Base-by-base conservation (phyloP, 2,888 invertebrate genomes). In the Pristionchus exspectatus region DNA sequence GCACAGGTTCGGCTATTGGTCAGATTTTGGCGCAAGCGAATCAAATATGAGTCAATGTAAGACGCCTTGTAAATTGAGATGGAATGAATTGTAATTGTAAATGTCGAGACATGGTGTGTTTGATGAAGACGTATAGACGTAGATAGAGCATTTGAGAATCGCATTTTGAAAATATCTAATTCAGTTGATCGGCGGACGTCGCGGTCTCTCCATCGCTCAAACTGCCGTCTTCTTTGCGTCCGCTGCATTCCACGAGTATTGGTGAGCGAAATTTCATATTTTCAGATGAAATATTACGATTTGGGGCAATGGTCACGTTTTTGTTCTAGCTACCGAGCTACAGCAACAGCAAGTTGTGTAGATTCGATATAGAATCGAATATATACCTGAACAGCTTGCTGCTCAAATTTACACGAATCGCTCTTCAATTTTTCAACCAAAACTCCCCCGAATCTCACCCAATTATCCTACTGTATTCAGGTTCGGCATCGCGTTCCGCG, bases 221-320 rank as follows among this genome's bases (percentile, higher is more conserved):
- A 94, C 96, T 2, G 94, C 96, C 12, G 97, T 97, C 0, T 97
- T 98, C 93, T 94, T 97, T 94, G 96, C 98, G 21, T 98, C 98
- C 0, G 97, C 98, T 0, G 93, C 97, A 1, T 97, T 98, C 90
- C 98, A 98, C 95, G 98, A 98, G 95, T 97, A 98, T 95, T 96
- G 98, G 88, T 90, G 38, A 63, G 87, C 18, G 4, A 24, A 24
- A 77, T 4, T 72, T 21, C 21, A 9, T 66, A n/a, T 66, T 66
- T n/a, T 66, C n/a, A 24, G 59, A 21, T 18, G 59, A 21, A 59
- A 21, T n/a, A n/a, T n/a, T n/a, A n/a, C 2, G 59, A 59, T 59
- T 21, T 18, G 21, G 21, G 59, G 2, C 21, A 59, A 59, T 4
- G 2, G 38, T 59, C 5, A 38, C 2, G 2, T 38, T 38, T 38